Conservation (phyloP, 2,888 invertebrate genomes). For the Actias luna region DNA sequence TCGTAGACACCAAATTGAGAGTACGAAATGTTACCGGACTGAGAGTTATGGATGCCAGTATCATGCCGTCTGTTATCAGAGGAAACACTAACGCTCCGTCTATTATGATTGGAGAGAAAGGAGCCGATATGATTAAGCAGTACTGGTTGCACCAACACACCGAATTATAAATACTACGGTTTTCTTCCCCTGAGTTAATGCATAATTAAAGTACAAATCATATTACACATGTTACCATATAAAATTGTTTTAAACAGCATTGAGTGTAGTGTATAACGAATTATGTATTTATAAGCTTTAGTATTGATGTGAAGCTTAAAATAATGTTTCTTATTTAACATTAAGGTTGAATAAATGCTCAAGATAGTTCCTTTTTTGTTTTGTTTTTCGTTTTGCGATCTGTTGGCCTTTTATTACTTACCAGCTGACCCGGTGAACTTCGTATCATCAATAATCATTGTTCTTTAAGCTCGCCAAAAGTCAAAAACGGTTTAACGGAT, state of each 20-base stretch:
- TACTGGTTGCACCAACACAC: conserved; percentile 65
- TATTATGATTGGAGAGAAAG: conserved; percentile 86
- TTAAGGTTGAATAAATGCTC: no score
- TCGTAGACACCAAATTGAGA: conserved; percentile 79
- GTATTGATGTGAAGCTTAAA: no score
- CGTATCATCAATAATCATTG: no score
- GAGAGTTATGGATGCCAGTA: conserved; percentile 84
- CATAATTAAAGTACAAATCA: no score
- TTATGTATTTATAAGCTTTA: no score
- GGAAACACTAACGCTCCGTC: conserved; percentile 84
- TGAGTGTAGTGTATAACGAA: background rate
- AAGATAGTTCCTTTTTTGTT: no score
- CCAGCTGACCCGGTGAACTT: no score
- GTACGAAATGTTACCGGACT: conserved; percentile 78
- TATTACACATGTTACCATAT: background rate
- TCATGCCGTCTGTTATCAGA: conserved; percentile 84
- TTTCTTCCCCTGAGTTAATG: background rate
- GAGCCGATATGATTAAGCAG: conserved; percentile 83
- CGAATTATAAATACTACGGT: conserved; percentile 40
- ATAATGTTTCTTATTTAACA: no score
- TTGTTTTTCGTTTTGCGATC: no score
- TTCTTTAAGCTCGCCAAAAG: no score
- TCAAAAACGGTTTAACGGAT: no score
- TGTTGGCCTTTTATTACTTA: no score
- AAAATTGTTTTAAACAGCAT: background rate